Conservation (phyloP, 2,888 invertebrate genomes). For the Cheilosia urbana region DNA sequence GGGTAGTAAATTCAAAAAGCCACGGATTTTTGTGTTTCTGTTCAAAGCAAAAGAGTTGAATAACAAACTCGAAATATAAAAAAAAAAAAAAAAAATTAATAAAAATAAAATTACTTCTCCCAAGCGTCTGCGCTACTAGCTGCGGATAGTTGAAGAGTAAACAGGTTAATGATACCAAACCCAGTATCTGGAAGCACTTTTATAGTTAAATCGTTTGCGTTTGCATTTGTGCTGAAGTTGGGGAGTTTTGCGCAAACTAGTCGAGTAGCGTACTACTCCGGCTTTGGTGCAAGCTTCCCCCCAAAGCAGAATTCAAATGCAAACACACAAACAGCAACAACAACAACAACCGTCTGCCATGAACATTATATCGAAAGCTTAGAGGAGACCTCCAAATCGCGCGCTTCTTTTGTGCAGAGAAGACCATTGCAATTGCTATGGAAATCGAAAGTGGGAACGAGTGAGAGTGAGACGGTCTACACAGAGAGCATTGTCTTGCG, state of each 20-base stretch:
- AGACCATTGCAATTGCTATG: conserved; percentile 46
- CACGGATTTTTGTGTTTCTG: conserved; percentile 34
- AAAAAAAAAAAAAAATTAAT: conserved; percentile 73
- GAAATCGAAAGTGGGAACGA: conserved; percentile 60
- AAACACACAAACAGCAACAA: conserved; percentile 31
- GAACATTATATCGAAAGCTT: conserved; percentile 49
- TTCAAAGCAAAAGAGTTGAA: conserved; percentile 77
- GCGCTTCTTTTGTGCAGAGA: conserved; percentile 61
- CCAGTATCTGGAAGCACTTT: conserved; percentile 81
- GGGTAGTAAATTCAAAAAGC: conserved; percentile 64
- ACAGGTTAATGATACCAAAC: conserved; percentile 84
- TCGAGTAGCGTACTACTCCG: conserved; percentile 33
- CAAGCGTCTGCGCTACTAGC: conserved; percentile 74
- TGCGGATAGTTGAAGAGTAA: conserved; percentile 82
- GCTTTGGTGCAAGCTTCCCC: conserved; percentile 51
- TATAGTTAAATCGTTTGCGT: conserved; percentile 80
- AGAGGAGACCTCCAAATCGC: conserved; percentile 68
- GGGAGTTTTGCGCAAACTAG: conserved; percentile 74
- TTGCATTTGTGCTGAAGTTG: conserved; percentile 70
- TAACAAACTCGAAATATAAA: conserved; percentile 74
- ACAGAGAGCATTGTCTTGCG: conserved; percentile 25
- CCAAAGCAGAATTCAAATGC: conserved; percentile 8
- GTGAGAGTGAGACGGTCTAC: conserved; percentile 21
- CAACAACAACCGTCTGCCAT: conserved; percentile 7
- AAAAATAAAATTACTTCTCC: conserved; percentile 69